Base-by-base conservation (phyloP, 2,113 vertebrate species). In the Psephotus haematonotus region DNA sequence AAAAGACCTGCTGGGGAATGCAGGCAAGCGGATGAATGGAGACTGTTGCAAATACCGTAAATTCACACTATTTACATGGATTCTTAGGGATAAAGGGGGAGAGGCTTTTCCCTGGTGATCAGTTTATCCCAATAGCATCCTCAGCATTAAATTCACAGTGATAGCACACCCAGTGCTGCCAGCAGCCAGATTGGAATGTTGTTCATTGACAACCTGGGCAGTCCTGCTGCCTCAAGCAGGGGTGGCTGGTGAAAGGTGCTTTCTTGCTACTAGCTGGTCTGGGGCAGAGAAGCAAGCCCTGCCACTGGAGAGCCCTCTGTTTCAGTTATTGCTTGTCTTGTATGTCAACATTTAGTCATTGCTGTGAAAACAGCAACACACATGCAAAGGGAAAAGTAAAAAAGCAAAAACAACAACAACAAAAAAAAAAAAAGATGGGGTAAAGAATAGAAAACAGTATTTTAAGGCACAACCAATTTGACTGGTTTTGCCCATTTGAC, bases 341-440 rank as follows among this genome's bases (percentile, higher is more conserved):
- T 64, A 24, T 44, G 94, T 95, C 95, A 96, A 88, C 93, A 95
- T 96, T 97, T 95, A 95, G 86, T 71, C 77, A 92, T 78, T 76
- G 75, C 94, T 86, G 83, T 92, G 84, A 90, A 88, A 96, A 96
- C 71, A 67, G 88, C 69, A 83, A 68, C 39, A 69, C 29, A 75
- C 16, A 37, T 64, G 57, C 22, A 85, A 82, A 91, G 10, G 27
- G 35, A 96, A 52, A 82, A 31, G 28, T 59, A 35, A 59, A 59
- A 59, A 35, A 16, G 2, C 5, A 9, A 13, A 86, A 55, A 80
- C 91, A 77, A 91, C n/a, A n/a, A n/a, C n/a, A n/a, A n/a, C n/a
- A 39, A 39, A 39, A 39, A 39, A 37, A 37, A 37, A 37, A 37
- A 37, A 37, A 9, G 27, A 79, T n/a, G 31, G 44, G 57, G 33